Evolutionary conservation across 2,113 vertebrate genomes (phyloP).

Genomic region (Hippocampus abdominalis): DNA sequence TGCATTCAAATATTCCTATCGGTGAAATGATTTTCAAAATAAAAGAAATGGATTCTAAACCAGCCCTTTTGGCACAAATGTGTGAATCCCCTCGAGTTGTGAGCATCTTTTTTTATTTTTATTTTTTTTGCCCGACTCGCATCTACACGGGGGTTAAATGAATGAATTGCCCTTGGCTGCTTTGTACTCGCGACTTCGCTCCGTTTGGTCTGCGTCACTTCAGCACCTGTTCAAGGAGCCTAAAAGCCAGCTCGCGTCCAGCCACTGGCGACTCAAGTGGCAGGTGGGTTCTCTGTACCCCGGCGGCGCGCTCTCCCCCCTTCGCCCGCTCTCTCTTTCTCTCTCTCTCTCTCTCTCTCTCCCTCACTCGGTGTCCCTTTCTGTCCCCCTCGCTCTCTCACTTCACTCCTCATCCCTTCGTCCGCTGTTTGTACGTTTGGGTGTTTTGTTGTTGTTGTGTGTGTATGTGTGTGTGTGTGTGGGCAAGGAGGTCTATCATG

Average conservation of each 20-base stretch:
- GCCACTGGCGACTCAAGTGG: slow-evolving; percentile 21
- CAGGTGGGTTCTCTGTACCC: slow-evolving; percentile 49
- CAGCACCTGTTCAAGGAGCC: slow-evolving; percentile 6
- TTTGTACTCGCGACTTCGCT: background rate
- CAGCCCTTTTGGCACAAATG: too few species aligned
- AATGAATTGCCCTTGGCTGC: too few species aligned
- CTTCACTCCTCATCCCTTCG: slow-evolving; percentile 43
- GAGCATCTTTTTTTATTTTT: background rate
- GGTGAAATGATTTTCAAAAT: too few species aligned
- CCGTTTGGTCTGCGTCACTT: background rate
- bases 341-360: slow-evolving; percentile 13
- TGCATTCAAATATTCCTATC: too few species aligned
- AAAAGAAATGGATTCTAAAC: too few species aligned
- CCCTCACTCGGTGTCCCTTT: slow-evolving; percentile 13
- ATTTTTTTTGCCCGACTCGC: background rate
- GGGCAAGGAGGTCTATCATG: slow-evolving; percentile 52
- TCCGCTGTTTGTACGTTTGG: slow-evolving; percentile 46
- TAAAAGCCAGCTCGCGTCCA: background rate
- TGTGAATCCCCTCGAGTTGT: background rate
- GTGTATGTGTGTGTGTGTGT: too few species aligned
- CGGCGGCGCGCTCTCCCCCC: slow-evolving; percentile 5
- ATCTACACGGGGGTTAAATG: background rate
- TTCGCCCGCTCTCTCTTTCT: slow-evolving; percentile 19
- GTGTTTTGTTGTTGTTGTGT: slow-evolving; percentile 41
- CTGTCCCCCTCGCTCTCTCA: slow-evolving; percentile 15